These are phyloP conservation scores for Trematomus bernacchii DNA, from an alignment of 2,797 vertebrate species.

Conservation along the genomic window DNA sequence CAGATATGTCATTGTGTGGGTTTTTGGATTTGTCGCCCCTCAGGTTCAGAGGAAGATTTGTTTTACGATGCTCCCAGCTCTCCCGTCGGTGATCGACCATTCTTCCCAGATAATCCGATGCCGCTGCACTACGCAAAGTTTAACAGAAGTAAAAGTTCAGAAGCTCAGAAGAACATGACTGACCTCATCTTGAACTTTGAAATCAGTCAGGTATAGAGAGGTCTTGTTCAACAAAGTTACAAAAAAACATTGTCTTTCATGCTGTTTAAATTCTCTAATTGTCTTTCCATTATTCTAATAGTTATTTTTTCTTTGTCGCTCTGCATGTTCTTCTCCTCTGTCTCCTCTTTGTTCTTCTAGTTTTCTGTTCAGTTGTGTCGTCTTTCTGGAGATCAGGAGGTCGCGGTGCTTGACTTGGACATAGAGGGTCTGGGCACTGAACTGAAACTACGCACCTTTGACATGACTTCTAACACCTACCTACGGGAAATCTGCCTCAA, in stretches of 20 bases:
- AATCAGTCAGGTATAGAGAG: slow-evolving; percentile 90
- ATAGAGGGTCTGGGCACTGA: slow-evolving; percentile 93
- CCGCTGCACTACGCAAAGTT: slow-evolving; percentile 68
- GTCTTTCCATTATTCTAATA: neutral
- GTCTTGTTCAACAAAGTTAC: neutral
- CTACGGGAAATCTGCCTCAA: slow-evolving; percentile 93
- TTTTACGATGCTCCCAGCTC: slow-evolving; percentile 95
- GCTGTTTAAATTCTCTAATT: slow-evolving; percentile 5
- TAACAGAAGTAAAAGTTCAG: slow-evolving; percentile 79
- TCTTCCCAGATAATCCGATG: slow-evolving; percentile 85
- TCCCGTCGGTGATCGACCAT: slow-evolving; percentile 87
- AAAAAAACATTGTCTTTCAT: neutral
- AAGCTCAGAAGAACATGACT: slow-evolving; percentile 92
- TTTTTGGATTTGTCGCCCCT: slow-evolving; percentile 26
- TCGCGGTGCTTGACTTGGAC: slow-evolving; percentile 89
- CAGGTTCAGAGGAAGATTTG: slow-evolving; percentile 95
- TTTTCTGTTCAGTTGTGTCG: slow-evolving; percentile 92
- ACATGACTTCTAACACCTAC: slow-evolving; percentile 92
- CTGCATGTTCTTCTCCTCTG: neutral
- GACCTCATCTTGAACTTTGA: slow-evolving; percentile 91
- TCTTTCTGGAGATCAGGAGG: slow-evolving; percentile 82
- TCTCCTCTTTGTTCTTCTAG: slow-evolving; percentile 71
- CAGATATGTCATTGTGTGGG: neutral
- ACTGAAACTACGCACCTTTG: slow-evolving; percentile 91
- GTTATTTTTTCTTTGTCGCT: neutral